Percentiles rank a stretch among this genome's conserved stretches.
These are phyloP conservation scores for Tethea ocularis DNA, from an alignment of 2,888 invertebrate genomes.

Conservation along the genomic window DNA sequence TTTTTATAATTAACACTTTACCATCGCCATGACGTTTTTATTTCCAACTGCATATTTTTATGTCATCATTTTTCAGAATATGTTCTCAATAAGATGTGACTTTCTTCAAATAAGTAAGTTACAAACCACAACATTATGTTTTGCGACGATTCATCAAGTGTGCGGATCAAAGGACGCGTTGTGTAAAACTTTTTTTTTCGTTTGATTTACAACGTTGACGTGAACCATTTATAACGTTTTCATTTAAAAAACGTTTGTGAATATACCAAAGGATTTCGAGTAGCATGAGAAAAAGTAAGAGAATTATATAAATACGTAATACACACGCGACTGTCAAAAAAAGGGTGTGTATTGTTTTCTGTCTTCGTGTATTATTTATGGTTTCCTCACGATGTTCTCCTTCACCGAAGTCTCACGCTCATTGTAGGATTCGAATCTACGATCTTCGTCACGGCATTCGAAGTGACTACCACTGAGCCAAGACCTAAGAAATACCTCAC, in stretches of 20 bases:
- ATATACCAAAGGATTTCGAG: not conserved
- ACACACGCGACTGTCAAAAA: too few relatives aligned
- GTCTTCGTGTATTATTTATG: too few relatives aligned
- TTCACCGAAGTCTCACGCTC: too few relatives aligned
- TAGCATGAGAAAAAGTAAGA: not conserved
- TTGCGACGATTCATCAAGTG: not conserved
- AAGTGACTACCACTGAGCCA: too few relatives aligned
- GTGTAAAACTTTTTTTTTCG: not conserved
- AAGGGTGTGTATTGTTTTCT: too few relatives aligned
- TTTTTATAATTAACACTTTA: too few relatives aligned
- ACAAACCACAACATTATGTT: not conserved
- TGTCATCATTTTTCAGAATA: not conserved
- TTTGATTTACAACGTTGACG: constrained; percentile 2
- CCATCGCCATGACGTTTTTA: not conserved
- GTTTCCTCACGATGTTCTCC: too few relatives aligned
- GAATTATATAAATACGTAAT: too few relatives aligned
- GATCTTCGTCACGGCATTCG: too few relatives aligned
- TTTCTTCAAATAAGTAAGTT: not conserved
- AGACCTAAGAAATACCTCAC: too few relatives aligned
- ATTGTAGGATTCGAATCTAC: too few relatives aligned
- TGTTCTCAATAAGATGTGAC: not conserved
- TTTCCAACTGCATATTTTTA: not conserved
- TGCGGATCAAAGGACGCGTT: not conserved
- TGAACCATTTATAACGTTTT: not conserved
- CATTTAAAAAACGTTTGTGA: not conserved